These are phyloP conservation scores for Caenorhabditis tropicalis DNA, from an alignment of 1,140 invertebrate genomes.

Conservation along the genomic window DNA sequence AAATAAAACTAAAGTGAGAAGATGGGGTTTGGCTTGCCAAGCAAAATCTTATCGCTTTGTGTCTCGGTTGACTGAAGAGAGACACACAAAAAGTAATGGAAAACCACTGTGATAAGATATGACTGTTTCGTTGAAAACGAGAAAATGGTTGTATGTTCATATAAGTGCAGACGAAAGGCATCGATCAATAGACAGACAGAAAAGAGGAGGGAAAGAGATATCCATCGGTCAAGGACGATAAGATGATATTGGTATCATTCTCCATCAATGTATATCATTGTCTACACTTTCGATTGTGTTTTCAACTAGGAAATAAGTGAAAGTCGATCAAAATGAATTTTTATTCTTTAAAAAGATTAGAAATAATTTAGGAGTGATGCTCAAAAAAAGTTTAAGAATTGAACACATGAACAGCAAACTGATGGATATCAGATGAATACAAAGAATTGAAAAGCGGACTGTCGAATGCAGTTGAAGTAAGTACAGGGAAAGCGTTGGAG, in stretches of 20 bases:
- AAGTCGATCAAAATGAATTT: too few relatives aligned
- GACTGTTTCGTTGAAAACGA: constrained; percentile 28
- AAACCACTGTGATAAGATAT: constrained; percentile 16
- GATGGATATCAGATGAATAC: constrained; percentile 63
- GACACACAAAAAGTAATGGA: neutral
- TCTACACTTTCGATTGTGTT: neutral
- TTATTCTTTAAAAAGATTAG: too few relatives aligned
- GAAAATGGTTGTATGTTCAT: neutral
- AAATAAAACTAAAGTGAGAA: neutral
- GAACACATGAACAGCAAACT: constrained; percentile 58
- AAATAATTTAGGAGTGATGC: neutral
- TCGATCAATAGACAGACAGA: neutral
- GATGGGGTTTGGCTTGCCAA: neutral
- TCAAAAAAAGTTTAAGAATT: neutral
- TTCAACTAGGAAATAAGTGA: neutral
- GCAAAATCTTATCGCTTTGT: neutral
- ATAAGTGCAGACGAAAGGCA: neutral
- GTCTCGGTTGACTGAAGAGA: neutral
- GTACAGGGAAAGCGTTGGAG: constrained; percentile 56
- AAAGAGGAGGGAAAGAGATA: neutral
- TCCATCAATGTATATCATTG: neutral
- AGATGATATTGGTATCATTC: neutral
- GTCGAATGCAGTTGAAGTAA: constrained; percentile 55
- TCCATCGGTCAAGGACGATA: neutral
- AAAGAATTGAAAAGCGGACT: constrained; percentile 60